Conservation (phyloP, 2,888 invertebrate genomes). For the Adelognathus sp. region DNA sequence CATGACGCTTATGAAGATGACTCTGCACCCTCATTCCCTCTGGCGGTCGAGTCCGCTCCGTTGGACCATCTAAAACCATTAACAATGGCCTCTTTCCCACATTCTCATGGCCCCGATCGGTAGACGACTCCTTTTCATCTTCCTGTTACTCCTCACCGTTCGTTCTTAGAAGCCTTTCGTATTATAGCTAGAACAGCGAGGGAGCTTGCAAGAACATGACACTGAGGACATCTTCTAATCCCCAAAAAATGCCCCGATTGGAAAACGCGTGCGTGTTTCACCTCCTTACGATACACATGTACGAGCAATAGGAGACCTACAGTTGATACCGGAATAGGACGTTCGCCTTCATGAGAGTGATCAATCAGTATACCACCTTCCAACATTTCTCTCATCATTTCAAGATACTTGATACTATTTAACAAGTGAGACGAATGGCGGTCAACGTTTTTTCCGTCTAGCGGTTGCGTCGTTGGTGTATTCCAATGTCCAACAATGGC, state of each 20-base stretch:
- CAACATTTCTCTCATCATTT: too few species aligned
- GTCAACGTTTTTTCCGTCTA: conserved; percentile 4
- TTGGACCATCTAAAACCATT: neutral
- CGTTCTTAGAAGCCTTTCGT: neutral
- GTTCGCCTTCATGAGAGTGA: too few species aligned
- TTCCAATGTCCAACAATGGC: conserved; percentile 41
- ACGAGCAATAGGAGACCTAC: too few species aligned
- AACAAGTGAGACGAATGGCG: conserved; percentile 1
- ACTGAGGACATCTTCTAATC: neutral
- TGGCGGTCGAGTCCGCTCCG: neutral
- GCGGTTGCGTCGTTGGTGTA: neutral
- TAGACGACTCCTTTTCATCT: neutral
- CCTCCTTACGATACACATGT: too few species aligned
- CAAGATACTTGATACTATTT: too few species aligned
- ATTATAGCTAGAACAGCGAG: conserved; percentile 45
- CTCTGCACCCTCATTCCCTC: neutral
- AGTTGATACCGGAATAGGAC: too few species aligned
- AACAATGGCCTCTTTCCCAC: conserved; percentile 52
- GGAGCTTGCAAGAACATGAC: conserved; percentile 47
- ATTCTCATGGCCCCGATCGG: conserved; percentile 45
- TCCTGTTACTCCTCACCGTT: neutral
- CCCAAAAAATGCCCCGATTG: too few species aligned
- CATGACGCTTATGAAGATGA: neutral
- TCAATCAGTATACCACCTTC: too few species aligned
- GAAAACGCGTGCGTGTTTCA: too few species aligned